phyloP scores from a whole-genome alignment of 1,140 invertebrate species.

The Zophobas morio region DNA sequence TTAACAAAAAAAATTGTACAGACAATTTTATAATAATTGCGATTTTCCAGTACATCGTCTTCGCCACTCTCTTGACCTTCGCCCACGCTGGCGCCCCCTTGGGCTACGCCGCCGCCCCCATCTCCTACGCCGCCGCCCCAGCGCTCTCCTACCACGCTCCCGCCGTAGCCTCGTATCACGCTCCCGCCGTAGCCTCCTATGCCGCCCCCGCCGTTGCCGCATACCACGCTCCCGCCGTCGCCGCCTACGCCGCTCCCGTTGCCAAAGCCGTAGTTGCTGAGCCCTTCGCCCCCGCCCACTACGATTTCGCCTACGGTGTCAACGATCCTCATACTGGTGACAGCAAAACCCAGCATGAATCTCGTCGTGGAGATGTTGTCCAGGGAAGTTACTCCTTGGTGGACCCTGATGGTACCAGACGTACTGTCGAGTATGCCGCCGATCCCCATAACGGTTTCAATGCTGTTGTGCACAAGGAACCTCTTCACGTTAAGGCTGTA shows the following conservation, averaged over 20 bases:
- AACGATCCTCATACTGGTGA: conserved; percentile 70
- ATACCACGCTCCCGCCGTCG: conserved; percentile 60
- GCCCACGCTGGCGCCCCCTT: too few relatives aligned
- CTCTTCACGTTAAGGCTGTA: conserved; percentile 57
- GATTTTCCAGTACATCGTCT: too few relatives aligned
- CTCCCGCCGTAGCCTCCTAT: conserved; percentile 57
- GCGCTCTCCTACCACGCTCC: conserved; percentile 47
- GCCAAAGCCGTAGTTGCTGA: conserved; percentile 59
- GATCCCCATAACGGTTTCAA: too few relatives aligned
- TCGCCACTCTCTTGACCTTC: too few relatives aligned
- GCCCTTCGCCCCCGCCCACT: conserved; percentile 53
- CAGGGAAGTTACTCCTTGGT: too few relatives aligned
- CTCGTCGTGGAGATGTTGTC: conserved; percentile 21
- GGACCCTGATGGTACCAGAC: conserved; percentile 21
- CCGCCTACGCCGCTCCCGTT: too few relatives aligned
- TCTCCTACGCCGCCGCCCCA: conserved; percentile 48
- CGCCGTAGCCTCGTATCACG: conserved; percentile 35
- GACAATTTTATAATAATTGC: too few relatives aligned
- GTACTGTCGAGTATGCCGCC: conserved; percentile 57
- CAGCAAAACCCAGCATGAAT: conserved; percentile 58
- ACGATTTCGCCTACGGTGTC: conserved; percentile 56
- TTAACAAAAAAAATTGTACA: too few relatives aligned
- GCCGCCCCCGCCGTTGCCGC: conserved; percentile 56
- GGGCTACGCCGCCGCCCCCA: conserved; percentile 45
- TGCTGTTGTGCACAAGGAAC: too few relatives aligned